Conservation (phyloP, 1,140 invertebrate genomes). For the Wiebesia pumilae region DNA sequence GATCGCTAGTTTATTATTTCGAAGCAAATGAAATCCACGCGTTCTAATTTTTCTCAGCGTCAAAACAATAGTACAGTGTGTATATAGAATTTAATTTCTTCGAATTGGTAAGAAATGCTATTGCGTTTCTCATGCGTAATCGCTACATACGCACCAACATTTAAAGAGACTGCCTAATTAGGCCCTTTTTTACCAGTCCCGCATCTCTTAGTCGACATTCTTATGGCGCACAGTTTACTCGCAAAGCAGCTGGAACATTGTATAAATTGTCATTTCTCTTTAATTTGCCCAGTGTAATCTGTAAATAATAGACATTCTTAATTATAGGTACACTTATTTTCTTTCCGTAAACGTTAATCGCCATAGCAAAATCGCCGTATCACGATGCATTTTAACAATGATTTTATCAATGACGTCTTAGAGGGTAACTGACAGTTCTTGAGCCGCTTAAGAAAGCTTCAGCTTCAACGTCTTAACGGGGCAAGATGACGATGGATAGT, state of each 20-base stretch:
- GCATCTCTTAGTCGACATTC: background rate
- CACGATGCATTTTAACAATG: background rate
- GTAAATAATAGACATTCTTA: background rate
- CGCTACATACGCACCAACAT: background rate
- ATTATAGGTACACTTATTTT: background rate
- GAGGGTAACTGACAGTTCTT: no score
- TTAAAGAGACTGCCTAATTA: conserved; percentile 35
- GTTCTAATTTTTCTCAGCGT: conserved; percentile 18
- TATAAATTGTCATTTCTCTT: background rate
- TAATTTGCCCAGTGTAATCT: background rate
- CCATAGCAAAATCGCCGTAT: no score
- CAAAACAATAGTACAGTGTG: conserved; percentile 24
- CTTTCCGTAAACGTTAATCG: background rate
- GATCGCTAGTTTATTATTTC: conserved; percentile 10
- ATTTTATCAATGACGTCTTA: no score
- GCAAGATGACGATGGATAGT: no score
- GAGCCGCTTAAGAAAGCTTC: background rate
- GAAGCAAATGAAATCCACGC: background rate
- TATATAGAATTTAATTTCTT: background rate
- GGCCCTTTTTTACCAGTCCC: background rate
- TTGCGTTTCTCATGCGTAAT: conserved; percentile 42
- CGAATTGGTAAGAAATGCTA: conserved; percentile 9
- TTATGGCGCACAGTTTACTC: background rate
- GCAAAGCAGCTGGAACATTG: background rate
- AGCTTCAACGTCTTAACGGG: background rate